A percentile compares a stretch with the other conserved stretches of the same genome.
These are phyloP conservation scores for Rhogogaster chlorosoma DNA, from an alignment of 2,888 invertebrate species.

Conservation along the genomic window DNA sequence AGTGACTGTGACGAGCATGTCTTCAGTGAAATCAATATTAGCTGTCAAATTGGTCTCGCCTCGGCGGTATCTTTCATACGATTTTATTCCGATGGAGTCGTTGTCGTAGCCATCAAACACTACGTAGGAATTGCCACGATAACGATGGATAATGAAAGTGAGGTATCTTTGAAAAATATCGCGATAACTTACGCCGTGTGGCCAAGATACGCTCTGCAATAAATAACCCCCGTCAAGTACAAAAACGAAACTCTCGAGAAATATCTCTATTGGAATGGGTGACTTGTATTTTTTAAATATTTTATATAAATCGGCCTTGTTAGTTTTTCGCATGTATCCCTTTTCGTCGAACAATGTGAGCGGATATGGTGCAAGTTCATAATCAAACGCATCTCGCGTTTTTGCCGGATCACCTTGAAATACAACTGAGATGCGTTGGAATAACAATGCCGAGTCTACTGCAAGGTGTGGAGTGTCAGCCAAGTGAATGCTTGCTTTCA, in stretches of 20 bases:
- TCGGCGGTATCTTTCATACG: slow-evolving; percentile 58
- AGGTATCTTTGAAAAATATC: slow-evolving; percentile 54
- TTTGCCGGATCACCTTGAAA: slow-evolving; percentile 57
- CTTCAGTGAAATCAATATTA: slow-evolving; percentile 56
- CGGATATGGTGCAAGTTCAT: slow-evolving; percentile 32
- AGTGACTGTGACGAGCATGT: slow-evolving; percentile 54
- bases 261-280: background rate
- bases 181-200: slow-evolving; percentile 52
- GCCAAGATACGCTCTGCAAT: slow-evolving; percentile 55
- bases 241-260: slow-evolving; percentile 21
- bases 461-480: slow-evolving; percentile 34
- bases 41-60: slow-evolving; percentile 55
- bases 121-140: slow-evolving; percentile 50
- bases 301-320: slow-evolving; percentile 15
- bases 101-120: slow-evolving; percentile 61
- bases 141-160: slow-evolving; percentile 34
- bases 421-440: slow-evolving; percentile 61
- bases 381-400: slow-evolving; percentile 9
- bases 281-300: slow-evolving; percentile 18
- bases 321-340: slow-evolving; percentile 28
- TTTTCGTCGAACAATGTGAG: slow-evolving; percentile 16
- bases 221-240: slow-evolving; percentile 55
- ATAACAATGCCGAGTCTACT: slow-evolving; percentile 61
- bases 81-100: slow-evolving; percentile 56
- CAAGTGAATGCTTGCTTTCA: slow-evolving; percentile 39